Base-by-base conservation (phyloP, 1,140 invertebrate genomes). In the Laodelphax striatellus region DNA sequence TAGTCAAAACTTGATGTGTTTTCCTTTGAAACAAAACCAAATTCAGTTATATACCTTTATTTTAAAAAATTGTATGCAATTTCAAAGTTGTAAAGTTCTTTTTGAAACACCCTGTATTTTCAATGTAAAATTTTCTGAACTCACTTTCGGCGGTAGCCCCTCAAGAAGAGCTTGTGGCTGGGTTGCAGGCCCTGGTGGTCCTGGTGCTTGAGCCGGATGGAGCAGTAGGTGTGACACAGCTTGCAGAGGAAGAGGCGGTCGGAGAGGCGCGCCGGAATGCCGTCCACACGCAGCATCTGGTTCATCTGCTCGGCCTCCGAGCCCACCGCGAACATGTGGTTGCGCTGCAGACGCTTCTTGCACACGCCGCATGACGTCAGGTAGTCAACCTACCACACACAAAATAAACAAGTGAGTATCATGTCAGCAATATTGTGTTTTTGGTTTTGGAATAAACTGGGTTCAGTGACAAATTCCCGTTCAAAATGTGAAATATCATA, bases 281-380 rank as follows among this genome's bases (percentile, higher is more conserved):
- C 79, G 64, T 85, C 80, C 55, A 79, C 76, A 43, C 71, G 69
- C 5, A 90, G 73, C 2, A 80, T 74, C 57, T 79, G 76, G 69
- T 90, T 88, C 61, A 90, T 63, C 24, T 86, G 81, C 62, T 77
- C 72, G 42, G 80, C 82, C 65, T 86, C 85, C 68, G 80, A 68
- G 28, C 73, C 73, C 14, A 69, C 57, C 13, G 65, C 62, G 52
- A 66, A 67, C 66, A 72, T 65, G 57, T 68, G 58, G 67, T 87
- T 87, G 63, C 84, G 81, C 55, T 82, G 82, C 57, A 90, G 72
- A 34, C 84, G 76, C 17, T 86, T 77, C 65, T 84, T 85, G 68
- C 88, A 90, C 38, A 90, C 77, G 0, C 80, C 81, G 70, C 88
- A 91, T 0, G 82, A 82, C 68, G 87, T 80, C 28, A 85, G 82